Evolutionary conservation across 2,888 invertebrate species (phyloP), one percentile per base, ranked within the genome.

Genomic region (Mesochorus sp.): DNA sequence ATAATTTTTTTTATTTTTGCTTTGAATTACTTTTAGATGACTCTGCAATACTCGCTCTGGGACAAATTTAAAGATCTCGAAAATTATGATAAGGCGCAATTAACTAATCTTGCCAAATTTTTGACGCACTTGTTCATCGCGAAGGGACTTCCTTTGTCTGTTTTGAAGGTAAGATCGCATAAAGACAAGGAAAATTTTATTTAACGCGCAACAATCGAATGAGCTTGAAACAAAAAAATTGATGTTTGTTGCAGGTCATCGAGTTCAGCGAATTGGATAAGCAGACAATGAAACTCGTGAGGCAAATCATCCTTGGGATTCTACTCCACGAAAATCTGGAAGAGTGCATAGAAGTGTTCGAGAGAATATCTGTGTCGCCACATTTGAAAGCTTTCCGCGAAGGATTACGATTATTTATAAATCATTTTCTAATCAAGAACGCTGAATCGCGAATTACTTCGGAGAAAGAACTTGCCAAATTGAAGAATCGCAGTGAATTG

Each of bases 1-100:
- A 37, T 24, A 19, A 21, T 44, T 47, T 12, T n/a, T n/a, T 68
- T 61, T 24, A 2, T 14, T 39, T 44, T 77, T 68, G 3, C 74
- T 83, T 83, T 37, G 57, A 55, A 80, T 75, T 78, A 76, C 79
- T 90, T 92, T 14, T 91, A 98, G 95, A 93, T 98, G 85, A 95
- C 96, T 0, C 94, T 97, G 75, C 97, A 98, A 90, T 98, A 95
- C 91, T 93, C 96, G 0, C 90, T 97, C 4, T 99, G 98, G 98
- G 98, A 99, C 90, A 96, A 96, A 88, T 94, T 98, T 19, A 97
- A 97, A 88, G 95, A 96, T 37, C 90, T 98, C 42, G 93, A 94
- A 8, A 92, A 92, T 1, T 92, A 95, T 59, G 92, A 93, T 0
- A 93, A 93, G 62, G 92, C 91, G 8, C 94, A 95, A 85, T 91